Percentiles rank a stretch among this genome's conserved stretches.
phyloP scores from a whole-genome alignment of 2,888 invertebrate species.

The Dioctria rufipes region DNA sequence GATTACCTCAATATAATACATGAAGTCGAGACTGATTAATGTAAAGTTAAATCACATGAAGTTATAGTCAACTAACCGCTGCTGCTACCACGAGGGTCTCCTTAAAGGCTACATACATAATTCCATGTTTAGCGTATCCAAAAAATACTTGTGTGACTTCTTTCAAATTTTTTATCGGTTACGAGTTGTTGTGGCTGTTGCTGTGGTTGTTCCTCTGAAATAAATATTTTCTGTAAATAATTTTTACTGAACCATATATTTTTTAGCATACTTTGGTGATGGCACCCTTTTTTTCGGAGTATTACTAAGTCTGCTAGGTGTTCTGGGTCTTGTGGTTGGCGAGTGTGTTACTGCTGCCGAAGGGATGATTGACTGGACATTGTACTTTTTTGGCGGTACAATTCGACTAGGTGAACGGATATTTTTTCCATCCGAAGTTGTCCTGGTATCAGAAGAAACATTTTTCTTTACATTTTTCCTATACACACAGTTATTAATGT shows the following conservation, averaged over 20 bases:
- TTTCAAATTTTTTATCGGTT: constrained; percentile 58
- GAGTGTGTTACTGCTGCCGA: constrained; percentile 53
- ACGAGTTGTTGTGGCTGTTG: constrained; percentile 55
- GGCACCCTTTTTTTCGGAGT: constrained; percentile 70
- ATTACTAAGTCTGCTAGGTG: constrained; percentile 66
- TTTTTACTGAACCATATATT: neutral
- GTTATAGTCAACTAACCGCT: constrained; percentile 22
- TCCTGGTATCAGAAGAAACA: constrained; percentile 49
- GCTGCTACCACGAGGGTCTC: constrained; percentile 2
- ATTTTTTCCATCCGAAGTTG: constrained; percentile 60
- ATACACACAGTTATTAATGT: constrained; percentile 58
- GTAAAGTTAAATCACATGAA: constrained; percentile 42
- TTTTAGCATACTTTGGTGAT: constrained; percentile 67
- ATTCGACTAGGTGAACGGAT: constrained; percentile 70
- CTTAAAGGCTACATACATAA: constrained; percentile 13
- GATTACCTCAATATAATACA: constrained; percentile 34
- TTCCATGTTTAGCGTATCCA: neutral
- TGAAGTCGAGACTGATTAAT: constrained; percentile 17
- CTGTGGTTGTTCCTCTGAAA: constrained; percentile 51
- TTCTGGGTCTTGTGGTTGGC: constrained; percentile 64
- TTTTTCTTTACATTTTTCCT: constrained; percentile 54
- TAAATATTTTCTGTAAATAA: neutral
- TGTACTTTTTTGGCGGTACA: constrained; percentile 70
- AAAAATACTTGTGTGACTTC: neutral
- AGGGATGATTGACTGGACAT: constrained; percentile 62